Evolutionary conservation across 1,140 invertebrate genomes (phyloP).

Genomic region (Drosophila eugracilis): DNA sequence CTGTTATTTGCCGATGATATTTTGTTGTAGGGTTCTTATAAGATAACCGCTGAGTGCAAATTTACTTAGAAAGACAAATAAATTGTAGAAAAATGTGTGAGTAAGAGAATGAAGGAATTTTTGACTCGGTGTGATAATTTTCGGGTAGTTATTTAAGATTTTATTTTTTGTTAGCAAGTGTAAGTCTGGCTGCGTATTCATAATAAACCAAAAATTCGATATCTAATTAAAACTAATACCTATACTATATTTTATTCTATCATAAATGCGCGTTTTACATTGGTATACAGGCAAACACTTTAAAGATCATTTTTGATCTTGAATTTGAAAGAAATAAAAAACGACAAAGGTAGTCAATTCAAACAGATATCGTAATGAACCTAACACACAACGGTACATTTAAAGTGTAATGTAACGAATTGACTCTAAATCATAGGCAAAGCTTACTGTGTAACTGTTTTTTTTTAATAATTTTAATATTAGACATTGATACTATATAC

Average conservation of each 20-base stretch:
- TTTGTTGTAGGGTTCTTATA: background rate
- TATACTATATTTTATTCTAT: constrained; percentile 1
- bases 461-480: constrained; percentile 10
- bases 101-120: background rate
- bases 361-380: background rate
- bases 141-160: background rate
- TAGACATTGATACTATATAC: constrained; percentile 11
- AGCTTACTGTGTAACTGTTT: constrained; percentile 3
- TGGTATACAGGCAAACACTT: background rate
- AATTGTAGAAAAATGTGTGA: background rate
- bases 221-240: background rate
- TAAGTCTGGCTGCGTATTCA: background rate
- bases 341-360: background rate
- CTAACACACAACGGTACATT: background rate
- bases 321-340: background rate
- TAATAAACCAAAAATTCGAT: background rate
- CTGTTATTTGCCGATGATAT: constrained; percentile 7
- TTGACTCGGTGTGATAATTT: background rate
- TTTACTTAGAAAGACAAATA: background rate
- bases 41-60: constrained; percentile 4
- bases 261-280: background rate
- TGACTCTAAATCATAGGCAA: background rate
- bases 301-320: background rate
- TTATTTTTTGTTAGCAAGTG: constrained; percentile 3
- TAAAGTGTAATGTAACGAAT: background rate